phyloP scores from a whole-genome alignment of 2,888 invertebrate genomes.

The Notodonta ziczac region DNA sequence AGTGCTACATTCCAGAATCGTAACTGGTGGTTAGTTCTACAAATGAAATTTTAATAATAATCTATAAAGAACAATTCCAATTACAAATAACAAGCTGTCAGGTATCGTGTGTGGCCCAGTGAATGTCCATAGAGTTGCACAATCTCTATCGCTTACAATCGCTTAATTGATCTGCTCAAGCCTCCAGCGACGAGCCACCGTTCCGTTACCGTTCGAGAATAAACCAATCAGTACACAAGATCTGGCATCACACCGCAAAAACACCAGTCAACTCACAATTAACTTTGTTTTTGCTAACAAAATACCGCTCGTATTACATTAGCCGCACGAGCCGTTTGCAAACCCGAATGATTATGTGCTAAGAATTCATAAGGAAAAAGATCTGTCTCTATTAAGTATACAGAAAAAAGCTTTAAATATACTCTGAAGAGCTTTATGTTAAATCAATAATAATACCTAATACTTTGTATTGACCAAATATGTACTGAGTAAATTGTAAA shows the following conservation, averaged over 20 bases:
- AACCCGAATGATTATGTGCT: background rate
- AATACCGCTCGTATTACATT: constrained; percentile 3
- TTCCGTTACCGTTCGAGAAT: constrained; percentile 52
- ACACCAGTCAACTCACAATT: constrained; percentile 9
- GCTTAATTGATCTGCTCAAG: constrained; percentile 58
- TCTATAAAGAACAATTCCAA: constrained; percentile 18
- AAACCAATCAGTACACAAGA: constrained; percentile 49
- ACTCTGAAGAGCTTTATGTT: background rate
- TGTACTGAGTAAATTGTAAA: constrained; percentile 6
- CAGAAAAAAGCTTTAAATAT: background rate
- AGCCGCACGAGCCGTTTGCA: background rate
- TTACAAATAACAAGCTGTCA: constrained; percentile 17
- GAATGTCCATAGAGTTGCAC: constrained; percentile 25
- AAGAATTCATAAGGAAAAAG: constrained; percentile 1
- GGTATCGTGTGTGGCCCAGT: constrained; percentile 13
- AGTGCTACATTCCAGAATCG: background rate
- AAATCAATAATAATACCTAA: background rate
- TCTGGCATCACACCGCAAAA: constrained; percentile 43
- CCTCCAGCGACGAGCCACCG: constrained; percentile 43
- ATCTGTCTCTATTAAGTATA: background rate
- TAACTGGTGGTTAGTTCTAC: background rate
- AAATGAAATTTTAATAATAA: constrained; percentile 16
- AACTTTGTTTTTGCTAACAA: constrained; percentile 4
- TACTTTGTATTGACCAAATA: background rate
- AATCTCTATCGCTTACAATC: constrained; percentile 50